These are phyloP conservation scores for Eubucco bourcierii DNA, from an alignment of 2,113 vertebrate genomes.

Conservation along the genomic window DNA sequence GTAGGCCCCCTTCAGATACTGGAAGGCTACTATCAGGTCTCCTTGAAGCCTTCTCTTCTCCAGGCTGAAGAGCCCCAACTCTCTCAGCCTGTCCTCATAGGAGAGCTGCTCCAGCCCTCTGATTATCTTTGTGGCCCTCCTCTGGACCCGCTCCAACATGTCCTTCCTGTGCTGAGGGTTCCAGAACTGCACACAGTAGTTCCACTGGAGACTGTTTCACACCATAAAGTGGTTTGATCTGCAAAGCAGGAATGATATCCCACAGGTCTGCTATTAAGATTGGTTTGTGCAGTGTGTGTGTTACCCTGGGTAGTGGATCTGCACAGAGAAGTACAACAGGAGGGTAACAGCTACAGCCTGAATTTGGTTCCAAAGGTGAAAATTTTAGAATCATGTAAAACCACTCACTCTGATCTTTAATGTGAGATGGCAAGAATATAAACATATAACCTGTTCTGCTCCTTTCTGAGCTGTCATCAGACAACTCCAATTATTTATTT, in stretches of 20 bases:
- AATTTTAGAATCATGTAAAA: neutral
- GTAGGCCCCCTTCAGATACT: too few relatives aligned
- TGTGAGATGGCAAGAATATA: neutral
- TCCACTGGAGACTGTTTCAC: neutral
- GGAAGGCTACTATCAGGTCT: too few relatives aligned
- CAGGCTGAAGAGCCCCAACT: too few relatives aligned
- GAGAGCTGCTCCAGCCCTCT: too few relatives aligned
- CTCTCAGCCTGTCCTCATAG: too few relatives aligned
- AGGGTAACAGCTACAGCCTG: neutral
- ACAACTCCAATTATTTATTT: neutral
- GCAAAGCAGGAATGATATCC: neutral
- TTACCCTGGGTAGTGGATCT: neutral
- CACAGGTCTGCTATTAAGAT: neutral
- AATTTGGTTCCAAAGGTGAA: neutral
- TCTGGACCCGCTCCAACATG: too few relatives aligned
- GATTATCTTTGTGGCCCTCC: too few relatives aligned
- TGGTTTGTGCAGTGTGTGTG: rapidly evolving
- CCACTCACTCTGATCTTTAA: neutral
- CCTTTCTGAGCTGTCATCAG: neutral
- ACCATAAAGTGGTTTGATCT: neutral
- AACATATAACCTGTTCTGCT: neutral
- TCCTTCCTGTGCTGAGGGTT: too few relatives aligned
- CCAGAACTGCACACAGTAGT: too few relatives aligned
- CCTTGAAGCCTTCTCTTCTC: too few relatives aligned
- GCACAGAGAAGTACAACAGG: neutral